phyloP scores from a whole-genome alignment of 2,797 vertebrate genomes.

The Protonibea diacanthus region DNA sequence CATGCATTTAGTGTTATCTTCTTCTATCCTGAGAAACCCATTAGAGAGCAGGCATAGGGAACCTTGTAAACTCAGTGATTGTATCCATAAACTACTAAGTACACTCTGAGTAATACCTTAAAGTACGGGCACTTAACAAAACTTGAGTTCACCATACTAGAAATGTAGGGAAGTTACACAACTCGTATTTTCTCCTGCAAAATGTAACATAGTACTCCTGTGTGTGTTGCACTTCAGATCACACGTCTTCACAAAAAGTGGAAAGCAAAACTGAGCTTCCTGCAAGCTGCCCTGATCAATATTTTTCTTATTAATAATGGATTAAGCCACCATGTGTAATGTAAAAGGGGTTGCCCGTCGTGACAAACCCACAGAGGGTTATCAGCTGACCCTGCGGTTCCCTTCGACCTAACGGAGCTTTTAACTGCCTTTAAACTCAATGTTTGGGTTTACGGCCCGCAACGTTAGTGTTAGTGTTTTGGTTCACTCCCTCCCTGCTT shows the following conservation, averaged over 20 bases:
- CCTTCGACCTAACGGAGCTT: background rate
- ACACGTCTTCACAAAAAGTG: background rate
- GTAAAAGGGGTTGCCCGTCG: background rate
- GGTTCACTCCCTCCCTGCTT: background rate
- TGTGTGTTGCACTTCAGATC: background rate
- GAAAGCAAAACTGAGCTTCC: background rate
- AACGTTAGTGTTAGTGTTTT: background rate
- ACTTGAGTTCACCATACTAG: background rate
- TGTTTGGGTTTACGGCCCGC: background rate
- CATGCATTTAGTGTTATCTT: slow-evolving; percentile 15
- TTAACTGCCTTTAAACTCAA: background rate
- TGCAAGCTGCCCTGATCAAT: slow-evolving; percentile 15
- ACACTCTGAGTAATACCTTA: background rate
- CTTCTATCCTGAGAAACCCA: background rate
- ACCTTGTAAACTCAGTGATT: background rate
- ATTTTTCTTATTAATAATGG: slow-evolving; percentile 10
- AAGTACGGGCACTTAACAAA: too few species aligned
- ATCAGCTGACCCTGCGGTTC: background rate
- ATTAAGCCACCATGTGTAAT: background rate
- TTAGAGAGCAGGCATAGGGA: background rate
- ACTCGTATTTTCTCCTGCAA: slow-evolving; percentile 13
- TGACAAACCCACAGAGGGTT: background rate
- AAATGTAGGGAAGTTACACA: slow-evolving; percentile 1
- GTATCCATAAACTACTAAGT: background rate
- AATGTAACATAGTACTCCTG: slow-evolving; percentile 8